Conservation (phyloP, 2,113 vertebrate species). For the Bungarus multicinctus region DNA sequence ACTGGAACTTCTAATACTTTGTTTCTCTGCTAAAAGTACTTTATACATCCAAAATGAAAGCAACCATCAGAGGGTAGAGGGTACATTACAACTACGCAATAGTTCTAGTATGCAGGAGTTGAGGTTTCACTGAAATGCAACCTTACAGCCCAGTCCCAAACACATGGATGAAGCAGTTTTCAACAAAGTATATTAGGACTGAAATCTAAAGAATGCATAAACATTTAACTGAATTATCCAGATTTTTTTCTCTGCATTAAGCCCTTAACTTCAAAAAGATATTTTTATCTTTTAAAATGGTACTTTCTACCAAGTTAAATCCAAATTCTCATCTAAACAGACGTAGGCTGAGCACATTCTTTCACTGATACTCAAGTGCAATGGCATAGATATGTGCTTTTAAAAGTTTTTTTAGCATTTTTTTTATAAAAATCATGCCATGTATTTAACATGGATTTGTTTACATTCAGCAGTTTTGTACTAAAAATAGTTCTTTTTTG, state of each 20-base stretch:
- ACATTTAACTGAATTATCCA: not conserved
- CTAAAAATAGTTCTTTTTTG: conserved; percentile 91
- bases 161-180: conserved; percentile 11
- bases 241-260: not conserved
- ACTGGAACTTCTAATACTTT: not conserved
- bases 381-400: conserved; percentile 67
- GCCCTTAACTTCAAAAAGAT: not conserved
- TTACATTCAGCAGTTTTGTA: conserved; percentile 94
- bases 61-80: conserved; percentile 36
- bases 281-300: conserved; percentile 41
- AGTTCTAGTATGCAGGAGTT: not conserved
- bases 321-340: conserved; percentile 62
- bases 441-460: conserved; percentile 68
- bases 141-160: not conserved
- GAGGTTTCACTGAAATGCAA: not conserved
- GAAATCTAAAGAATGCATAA: not conserved
- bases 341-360: conserved; percentile 72
- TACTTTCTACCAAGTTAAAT: conserved; percentile 72
- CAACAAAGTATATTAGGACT: not conserved
- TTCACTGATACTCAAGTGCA: conserved; percentile 79
- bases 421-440: conserved; percentile 75
- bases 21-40: not conserved
- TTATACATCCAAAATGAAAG: conserved; percentile 42
- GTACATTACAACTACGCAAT: not conserved
- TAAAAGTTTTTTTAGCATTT: conserved; percentile 71